Evolutionary conservation across 2,888 invertebrate species (phyloP), one percentile per base, ranked within the genome.

Genomic region (Xestobium rufovillosum): DNA sequence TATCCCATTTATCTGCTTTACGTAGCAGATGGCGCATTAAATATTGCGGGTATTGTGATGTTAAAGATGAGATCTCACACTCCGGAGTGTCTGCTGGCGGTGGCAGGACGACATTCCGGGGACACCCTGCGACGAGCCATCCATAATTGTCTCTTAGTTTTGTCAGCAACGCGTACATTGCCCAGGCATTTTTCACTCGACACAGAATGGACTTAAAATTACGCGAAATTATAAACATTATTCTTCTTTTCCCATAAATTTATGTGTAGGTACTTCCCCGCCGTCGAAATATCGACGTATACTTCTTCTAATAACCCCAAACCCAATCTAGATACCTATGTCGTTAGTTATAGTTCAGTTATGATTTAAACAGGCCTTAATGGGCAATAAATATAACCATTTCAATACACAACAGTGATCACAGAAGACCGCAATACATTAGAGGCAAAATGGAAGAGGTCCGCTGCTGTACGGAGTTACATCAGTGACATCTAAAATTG

Each of bases 341-440:
- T 60, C 59, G 61, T 59, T 69, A 70, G 69, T 70, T 70, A 69
- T 64, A 67, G 70, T 68, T 66, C 63, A 54, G 61, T 63, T 63
- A 71, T 72, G 72, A 71, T 72, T 72, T 72, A 71, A 70, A 66
- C 67, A 61, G 65, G 65, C 68, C 71, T 70, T 72, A 72, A 72
- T 72, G 71, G 72, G 69, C 71, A 69, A 72, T 71, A 72, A 71
- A 72, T 72, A 72, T 68, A 65, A 62, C 67, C 66, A 70, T 71
- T 71, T 71, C 71, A 70, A 71, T 71, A 69, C 63, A 56, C 59
- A 59, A 62, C 62, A 61, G 60, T 63, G 63, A 64, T 64, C 64
- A 61, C 59, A 59, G 59, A 57, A 57, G 58, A 52, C 57, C 55
- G 58, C 59, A 58, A 60, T 60, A 58, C 59, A 59, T 60, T 60